Evolutionary conservation across 2,113 vertebrate genomes (phyloP).

Genomic region (Cnemophilus loriae): DNA sequence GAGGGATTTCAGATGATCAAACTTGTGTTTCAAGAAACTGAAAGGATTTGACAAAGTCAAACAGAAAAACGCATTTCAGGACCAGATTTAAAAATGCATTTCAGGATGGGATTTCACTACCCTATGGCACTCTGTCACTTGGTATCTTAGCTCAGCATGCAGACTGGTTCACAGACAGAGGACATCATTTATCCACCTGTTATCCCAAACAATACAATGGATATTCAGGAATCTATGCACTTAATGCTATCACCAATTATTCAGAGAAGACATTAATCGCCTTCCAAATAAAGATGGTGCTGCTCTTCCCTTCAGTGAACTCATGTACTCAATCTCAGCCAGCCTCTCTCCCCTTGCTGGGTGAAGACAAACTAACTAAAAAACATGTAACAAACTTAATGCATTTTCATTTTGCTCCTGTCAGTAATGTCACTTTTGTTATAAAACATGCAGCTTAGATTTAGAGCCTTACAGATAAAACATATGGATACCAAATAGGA

Average conservation of each 20-base stretch:
- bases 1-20: not conserved
- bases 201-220: not conserved
- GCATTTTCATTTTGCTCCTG: constrained; percentile 45
- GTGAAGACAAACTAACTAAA: not conserved
- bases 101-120: not conserved
- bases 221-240: not conserved
- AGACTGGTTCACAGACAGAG: not conserved
- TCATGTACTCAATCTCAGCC: not conserved
- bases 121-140: not conserved
- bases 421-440: constrained; percentile 49
- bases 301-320: not conserved
- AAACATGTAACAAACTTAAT: not conserved
- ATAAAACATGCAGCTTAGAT: constrained; percentile 34
- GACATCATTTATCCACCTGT: not conserved
- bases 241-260: not conserved
- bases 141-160: not conserved
- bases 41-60: not conserved
- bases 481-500: constrained; percentile 44
- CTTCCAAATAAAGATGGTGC: not conserved
- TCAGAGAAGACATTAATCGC: not conserved
- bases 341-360: not conserved
- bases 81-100: not conserved
- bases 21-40: not conserved
- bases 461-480: constrained; percentile 46
- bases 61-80: not conserved